phyloP scores from a whole-genome alignment of 2,113 vertebrate genomes.

The Cisticola juncidis region DNA sequence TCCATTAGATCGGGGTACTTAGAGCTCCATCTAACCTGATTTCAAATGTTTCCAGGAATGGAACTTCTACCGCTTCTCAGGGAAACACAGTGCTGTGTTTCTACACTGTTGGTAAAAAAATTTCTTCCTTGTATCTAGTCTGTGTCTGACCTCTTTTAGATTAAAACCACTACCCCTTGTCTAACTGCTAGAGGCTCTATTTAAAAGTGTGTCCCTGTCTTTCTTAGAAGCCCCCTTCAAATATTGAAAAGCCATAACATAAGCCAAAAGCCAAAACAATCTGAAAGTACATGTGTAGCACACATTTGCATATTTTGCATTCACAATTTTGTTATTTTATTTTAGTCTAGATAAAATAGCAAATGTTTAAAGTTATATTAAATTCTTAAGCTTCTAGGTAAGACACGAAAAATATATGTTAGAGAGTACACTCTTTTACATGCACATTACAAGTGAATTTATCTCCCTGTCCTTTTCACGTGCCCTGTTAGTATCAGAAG shows the following conservation, averaged over 20 bases:
- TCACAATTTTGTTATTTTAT: background rate
- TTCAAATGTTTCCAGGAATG: background rate
- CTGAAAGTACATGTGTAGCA: background rate
- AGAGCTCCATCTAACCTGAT: background rate
- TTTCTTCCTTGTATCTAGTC: accelerated
- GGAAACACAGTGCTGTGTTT: background rate
- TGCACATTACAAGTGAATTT: background rate
- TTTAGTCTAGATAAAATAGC: background rate
- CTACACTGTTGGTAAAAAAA: background rate
- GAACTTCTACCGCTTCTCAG: background rate
- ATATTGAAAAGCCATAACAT: background rate
- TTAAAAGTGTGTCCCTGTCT: background rate
- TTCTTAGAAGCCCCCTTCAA: background rate
- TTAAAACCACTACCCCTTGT: background rate
- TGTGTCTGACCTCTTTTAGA: background rate
- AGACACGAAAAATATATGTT: background rate
- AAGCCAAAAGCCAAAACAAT: too few relatives aligned
- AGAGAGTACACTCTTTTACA: background rate
- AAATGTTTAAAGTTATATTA: background rate
- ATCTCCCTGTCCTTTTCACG: background rate
- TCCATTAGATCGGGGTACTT: background rate
- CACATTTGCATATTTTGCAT: background rate
- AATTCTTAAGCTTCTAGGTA: background rate
- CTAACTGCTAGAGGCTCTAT: accelerated
- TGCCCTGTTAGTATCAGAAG: background rate